Evolutionary conservation across 2,113 vertebrate species (phyloP), one percentile per base, ranked within the genome.

Genomic region (Galemys pyrenaicus): DNA sequence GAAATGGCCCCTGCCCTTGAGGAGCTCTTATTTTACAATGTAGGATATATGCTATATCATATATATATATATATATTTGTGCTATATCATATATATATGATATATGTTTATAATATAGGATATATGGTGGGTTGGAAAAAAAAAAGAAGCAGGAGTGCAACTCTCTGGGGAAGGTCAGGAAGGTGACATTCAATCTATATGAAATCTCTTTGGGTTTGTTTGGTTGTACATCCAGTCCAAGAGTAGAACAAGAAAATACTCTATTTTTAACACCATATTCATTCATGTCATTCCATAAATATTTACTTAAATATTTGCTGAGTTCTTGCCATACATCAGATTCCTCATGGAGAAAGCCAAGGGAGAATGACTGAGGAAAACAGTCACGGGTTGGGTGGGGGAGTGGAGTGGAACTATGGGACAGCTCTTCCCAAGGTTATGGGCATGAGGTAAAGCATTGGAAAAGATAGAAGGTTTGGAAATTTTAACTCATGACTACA

Each of bases 231-330:
- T 89, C 93, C 71, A 73, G 93, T 67, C 92, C 92, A 81, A 46
- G 67, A 67, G 67, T 70, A 94, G 56, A 95, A 95, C 89, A 91
- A 94, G 84, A 95, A 95, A 92, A 89, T 46, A 74, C 86, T 77
- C 94, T 97, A 96, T 97, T 96, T 97, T 95, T 96, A 97, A 78
- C 92, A 95, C 64, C 78, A 13, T 79, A 92, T 94, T 89, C 94
- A 84, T 85, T 93, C 77, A 87, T 94, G 83, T 94, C 92, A 60
- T 89, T 92, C 89, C 92, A 93, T 95, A 97, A 96, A 97, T 94
- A 97, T 96, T 96, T 94, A 94, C 95, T 97, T 81, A 94, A 95
- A 95, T 96, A 95, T 96, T 92, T 93, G 94, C 95, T 95, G 95
- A 94, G 80, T 87, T 93, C 89, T 96, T 22, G 44, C 35, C 79